Conservation (phyloP, 2,113 vertebrate species). For the Okapia johnstoni region DNA sequence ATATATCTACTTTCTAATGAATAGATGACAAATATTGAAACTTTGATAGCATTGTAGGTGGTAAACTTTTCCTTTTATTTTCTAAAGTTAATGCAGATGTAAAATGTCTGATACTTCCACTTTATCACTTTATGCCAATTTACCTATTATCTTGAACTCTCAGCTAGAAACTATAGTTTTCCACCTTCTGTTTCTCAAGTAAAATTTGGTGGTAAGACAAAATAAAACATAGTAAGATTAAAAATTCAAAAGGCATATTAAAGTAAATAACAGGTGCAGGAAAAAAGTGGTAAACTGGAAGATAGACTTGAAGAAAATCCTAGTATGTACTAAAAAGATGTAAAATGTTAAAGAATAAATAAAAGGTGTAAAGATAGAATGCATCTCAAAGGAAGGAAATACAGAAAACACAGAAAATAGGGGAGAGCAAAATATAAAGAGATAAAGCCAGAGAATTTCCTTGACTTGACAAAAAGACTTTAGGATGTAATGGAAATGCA, state of each 20-base stretch:
- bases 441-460: not conserved
- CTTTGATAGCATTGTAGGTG: not conserved
- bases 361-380: not conserved
- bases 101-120: not conserved
- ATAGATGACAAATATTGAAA: not conserved
- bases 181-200: not conserved
- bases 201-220: not conserved
- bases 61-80: not conserved
- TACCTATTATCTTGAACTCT: not conserved
- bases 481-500: not conserved
- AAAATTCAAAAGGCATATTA: not conserved
- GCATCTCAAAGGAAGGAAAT: not conserved
- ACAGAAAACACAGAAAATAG: not conserved
- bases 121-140: not conserved
- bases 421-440: not conserved
- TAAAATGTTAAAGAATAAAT: not conserved
- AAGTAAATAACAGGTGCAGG: not conserved
- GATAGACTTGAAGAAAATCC: not conserved
- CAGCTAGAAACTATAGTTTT: not conserved
- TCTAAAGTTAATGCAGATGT: not conserved
- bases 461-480: not conserved
- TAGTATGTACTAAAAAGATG: not conserved
- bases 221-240: not conserved
- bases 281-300: not conserved
- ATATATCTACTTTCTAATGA: not conserved